phyloP scores from a whole-genome alignment of 2,113 vertebrate species.

The Mobula hypostoma region DNA sequence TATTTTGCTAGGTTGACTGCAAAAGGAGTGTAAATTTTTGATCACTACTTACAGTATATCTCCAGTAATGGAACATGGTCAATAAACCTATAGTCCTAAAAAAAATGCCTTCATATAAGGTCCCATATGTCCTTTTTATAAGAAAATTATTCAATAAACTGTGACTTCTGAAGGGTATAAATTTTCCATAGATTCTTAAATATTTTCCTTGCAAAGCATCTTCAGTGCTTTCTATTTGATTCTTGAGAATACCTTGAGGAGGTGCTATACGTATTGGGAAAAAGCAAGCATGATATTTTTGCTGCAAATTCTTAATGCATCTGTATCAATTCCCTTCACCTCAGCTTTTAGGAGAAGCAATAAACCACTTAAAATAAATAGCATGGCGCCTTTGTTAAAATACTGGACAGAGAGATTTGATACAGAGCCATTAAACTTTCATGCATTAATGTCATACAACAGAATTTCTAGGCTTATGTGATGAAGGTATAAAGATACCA shows the following conservation, averaged over 20 bases:
- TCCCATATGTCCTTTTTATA: background rate
- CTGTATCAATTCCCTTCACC: background rate
- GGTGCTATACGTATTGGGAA: background rate
- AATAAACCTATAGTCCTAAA: background rate
- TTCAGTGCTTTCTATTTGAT: background rate
- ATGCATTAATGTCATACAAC: slow-evolving; percentile 18
- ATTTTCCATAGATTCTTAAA: background rate
- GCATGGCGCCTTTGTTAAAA: background rate
- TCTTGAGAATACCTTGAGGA: background rate
- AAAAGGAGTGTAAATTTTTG: background rate
- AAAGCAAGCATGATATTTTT: background rate
- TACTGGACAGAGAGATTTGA: slow-evolving; percentile 10
- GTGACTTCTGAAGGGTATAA: background rate
- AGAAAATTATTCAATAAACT: background rate
- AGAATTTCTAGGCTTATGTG: background rate
- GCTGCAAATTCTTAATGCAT: background rate
- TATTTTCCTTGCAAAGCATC: background rate
- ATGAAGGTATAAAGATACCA: slow-evolving; percentile 13
- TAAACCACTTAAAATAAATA: slow-evolving; percentile 28
- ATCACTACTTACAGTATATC: no score
- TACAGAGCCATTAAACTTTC: slow-evolving; percentile 29
- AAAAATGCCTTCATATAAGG: background rate
- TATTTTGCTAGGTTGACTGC: background rate
- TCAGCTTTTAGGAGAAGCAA: background rate
- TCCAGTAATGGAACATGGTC: background rate